Conservation (phyloP, 2,113 vertebrate species). For the Hippopotamus amphibius region DNA sequence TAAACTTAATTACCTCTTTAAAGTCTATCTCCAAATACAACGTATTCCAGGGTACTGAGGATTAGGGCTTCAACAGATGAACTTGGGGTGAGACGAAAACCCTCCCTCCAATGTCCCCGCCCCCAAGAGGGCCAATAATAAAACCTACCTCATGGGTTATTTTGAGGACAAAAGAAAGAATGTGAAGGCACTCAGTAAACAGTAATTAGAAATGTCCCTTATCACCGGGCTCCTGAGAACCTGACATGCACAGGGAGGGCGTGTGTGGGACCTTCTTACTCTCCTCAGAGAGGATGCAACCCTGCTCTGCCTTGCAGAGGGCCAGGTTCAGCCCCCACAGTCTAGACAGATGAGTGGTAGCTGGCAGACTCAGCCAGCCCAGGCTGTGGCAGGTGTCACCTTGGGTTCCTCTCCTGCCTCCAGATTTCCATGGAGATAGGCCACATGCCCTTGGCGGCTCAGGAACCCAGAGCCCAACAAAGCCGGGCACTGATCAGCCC, state of each 20-base stretch:
- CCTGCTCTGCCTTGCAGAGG: not conserved
- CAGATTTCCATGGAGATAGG: slow-evolving; percentile 56
- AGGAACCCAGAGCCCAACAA: not conserved
- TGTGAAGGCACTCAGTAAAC: not conserved
- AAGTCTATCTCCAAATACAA: not conserved
- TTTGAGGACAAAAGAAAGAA: not conserved
- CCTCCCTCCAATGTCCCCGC: not conserved
- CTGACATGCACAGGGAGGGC: not conserved
- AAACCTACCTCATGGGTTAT: not conserved
- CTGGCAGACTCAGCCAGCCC: not conserved
- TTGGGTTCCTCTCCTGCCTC: not conserved
- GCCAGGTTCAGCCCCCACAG: not conserved
- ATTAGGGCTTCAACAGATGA: not conserved
- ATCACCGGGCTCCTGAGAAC: not conserved
- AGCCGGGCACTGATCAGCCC: not conserved
- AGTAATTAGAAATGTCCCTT: not conserved
- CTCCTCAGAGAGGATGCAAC: not conserved
- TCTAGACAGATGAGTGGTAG: slow-evolving; percentile 44
- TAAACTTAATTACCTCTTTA: not conserved
- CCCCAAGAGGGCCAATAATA: not conserved
- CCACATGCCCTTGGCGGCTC: not conserved
- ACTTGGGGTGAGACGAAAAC: not conserved
- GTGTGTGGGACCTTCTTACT: not conserved
- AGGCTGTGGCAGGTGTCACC: not conserved
- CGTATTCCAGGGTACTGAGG: not conserved